These are phyloP conservation scores for Lethrus apterus DNA, from an alignment of 1,140 invertebrate genomes.

Conservation along the genomic window DNA sequence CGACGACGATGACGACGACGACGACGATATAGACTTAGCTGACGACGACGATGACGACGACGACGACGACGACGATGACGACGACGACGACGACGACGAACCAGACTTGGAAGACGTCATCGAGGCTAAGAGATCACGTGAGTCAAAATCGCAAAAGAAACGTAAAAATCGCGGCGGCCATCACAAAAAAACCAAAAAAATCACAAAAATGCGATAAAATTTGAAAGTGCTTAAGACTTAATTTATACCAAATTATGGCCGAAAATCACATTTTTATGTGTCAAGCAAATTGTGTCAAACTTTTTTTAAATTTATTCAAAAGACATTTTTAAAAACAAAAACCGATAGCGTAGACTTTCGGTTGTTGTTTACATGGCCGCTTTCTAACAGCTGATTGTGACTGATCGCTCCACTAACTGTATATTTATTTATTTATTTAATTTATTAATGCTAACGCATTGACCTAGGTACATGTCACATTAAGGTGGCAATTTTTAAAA, in stretches of 20 bases:
- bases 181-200: constrained; percentile 11
- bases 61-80: constrained; percentile 55
- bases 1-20: constrained; percentile 53
- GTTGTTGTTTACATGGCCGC: constrained; percentile 2
- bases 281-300: not conserved
- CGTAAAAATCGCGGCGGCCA: constrained; percentile 46
- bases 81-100: constrained; percentile 66
- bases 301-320: constrained; percentile 1
- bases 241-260: not conserved
- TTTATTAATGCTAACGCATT: constrained; percentile 9
- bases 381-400: too few species aligned
- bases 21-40: constrained; percentile 51
- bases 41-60: constrained; percentile 48
- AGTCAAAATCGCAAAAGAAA: constrained; percentile 61
- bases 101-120: constrained; percentile 61
- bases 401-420: not conserved
- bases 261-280: not conserved
- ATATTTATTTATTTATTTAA: constrained; percentile 10
- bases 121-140: constrained; percentile 64
- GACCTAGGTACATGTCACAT: constrained; percentile 14
- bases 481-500: constrained; percentile 12
- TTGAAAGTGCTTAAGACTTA: constrained; percentile 6
- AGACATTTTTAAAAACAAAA: constrained; percentile 7
- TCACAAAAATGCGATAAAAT: not conserved
- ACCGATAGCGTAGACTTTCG: constrained; percentile 2